Percentiles rank a stretch among this genome's conserved stretches.
Evolutionary conservation across 2,888 invertebrate genomes (phyloP).

Genomic region (Arrhopalites spinosus): DNA sequence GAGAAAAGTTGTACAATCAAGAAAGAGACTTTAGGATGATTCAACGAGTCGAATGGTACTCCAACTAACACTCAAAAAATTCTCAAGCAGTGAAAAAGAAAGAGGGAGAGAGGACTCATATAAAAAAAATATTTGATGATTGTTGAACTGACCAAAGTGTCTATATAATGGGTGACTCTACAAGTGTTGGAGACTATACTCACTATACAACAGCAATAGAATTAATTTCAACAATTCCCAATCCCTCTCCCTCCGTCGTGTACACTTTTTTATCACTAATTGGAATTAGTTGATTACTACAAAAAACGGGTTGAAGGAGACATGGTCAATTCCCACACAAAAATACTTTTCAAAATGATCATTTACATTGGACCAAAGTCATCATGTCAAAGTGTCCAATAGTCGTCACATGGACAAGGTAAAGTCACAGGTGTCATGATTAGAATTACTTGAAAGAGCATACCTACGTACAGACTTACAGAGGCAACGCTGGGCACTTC

Average conservation of each 20-base stretch:
- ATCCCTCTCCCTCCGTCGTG: neutral
- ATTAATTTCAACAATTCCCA: neutral
- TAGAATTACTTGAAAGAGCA: too few species aligned
- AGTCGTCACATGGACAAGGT: slow-evolving; percentile 19
- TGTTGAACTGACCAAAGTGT: neutral
- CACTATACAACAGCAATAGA: neutral
- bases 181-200: neutral
- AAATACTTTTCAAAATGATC: slow-evolving; percentile 42
- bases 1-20: too few species aligned
- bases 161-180: neutral
- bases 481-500: slow-evolving; percentile 26
- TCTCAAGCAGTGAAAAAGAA: neutral
- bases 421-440: slow-evolving; percentile 32
- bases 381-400: slow-evolving; percentile 34
- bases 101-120: neutral
- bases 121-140: neutral
- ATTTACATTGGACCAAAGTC: slow-evolving; percentile 27
- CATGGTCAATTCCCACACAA: slow-evolving; percentile 33
- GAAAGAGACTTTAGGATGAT: too few species aligned
- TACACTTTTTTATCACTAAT: too few species aligned
- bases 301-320: slow-evolving; percentile 20
- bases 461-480: neutral
- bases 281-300: slow-evolving; percentile 12
- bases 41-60: too few species aligned
- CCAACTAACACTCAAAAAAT: neutral